Base-by-base conservation (phyloP, 2,113 vertebrate genomes). In the Falco punctatus region DNA sequence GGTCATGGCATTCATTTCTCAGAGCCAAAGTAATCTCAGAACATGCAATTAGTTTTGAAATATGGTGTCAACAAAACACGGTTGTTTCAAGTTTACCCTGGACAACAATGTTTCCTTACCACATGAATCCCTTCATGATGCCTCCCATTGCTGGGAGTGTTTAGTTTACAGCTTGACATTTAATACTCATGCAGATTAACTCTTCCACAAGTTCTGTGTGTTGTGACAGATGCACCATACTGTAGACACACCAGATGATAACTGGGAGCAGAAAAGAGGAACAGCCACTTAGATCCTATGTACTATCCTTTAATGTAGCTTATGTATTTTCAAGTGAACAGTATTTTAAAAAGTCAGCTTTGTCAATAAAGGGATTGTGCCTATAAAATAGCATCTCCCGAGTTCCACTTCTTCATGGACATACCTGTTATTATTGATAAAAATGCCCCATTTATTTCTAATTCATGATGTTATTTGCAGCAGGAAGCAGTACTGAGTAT, bases 41-140 rank as follows among this genome's bases (percentile, higher is more conserved):
- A 70, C 5, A 52, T 28, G 55, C 57, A 69, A 88, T 86, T 88
- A 84, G 32, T 73, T 96, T 85, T 96, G 80, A 95, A 95, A 86
- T 42, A 80, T 2, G 14, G 55, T 87, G 58, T 77, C 58, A 92
- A 88, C 46, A 89, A 91, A 91, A 91, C 55, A 81, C 2, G 3
- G 27, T 67, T 92, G 35, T 48, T 90, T 77, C 80, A 81, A 44
- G 73, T 88, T 89, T 88, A 89, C 48, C 40, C 62, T 74, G 69
- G 83, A 87, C 72, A 96, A 49, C 0, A 0, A 61, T 52, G 32
- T 89, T 95, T 93, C 62, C 70, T 81, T 62, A 72, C 30, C 66
- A 51, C 51, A 46, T 64, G 55, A 91, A 71, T 57, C 54, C 54
- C 73, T 82, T 42, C 16, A 3, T 44, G 59, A 67, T 73, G 42